Evolutionary conservation across 2,113 vertebrate species (phyloP).

Genomic region (Heteronetta atricapilla): DNA sequence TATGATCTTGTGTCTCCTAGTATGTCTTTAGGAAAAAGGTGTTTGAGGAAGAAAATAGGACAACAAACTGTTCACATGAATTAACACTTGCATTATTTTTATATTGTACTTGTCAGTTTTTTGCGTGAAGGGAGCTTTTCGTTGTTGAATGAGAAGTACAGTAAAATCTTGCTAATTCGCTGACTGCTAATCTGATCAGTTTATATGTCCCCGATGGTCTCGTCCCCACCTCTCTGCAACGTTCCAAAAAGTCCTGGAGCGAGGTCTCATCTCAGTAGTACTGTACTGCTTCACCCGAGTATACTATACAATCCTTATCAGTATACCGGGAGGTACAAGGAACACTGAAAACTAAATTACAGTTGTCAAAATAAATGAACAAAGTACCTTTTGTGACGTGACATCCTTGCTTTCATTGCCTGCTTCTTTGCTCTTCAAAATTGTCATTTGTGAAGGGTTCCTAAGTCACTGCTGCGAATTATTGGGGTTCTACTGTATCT

Average conservation of each 20-base stretch:
- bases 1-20: constrained; percentile 55
- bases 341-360: constrained; percentile 54
- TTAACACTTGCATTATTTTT: constrained; percentile 51
- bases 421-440: constrained; percentile 58
- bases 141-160: constrained; percentile 51
- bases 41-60: constrained; percentile 44
- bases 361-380: constrained; percentile 63
- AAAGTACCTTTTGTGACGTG: constrained; percentile 64
- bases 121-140: background rate
- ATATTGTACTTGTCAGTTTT: constrained; percentile 33
- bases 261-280: constrained; percentile 24
- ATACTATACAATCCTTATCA: constrained; percentile 22
- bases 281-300: constrained; percentile 53
- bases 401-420: constrained; percentile 66
- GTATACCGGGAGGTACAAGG: constrained; percentile 54
- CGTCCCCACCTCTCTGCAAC: constrained; percentile 49
- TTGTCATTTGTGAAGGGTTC: constrained; percentile 54
- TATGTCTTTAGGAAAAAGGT: constrained; percentile 60
- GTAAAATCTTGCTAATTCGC: constrained; percentile 69
- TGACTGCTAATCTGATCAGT: constrained; percentile 42
- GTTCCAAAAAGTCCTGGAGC: constrained; percentile 41
- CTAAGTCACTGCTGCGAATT: constrained; percentile 56
- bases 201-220: background rate
- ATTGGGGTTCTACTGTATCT: constrained; percentile 63
- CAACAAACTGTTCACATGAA: constrained; percentile 3